Evolutionary conservation across 1,140 invertebrate genomes (phyloP).

Genomic region (Drosophila chauvacae): DNA sequence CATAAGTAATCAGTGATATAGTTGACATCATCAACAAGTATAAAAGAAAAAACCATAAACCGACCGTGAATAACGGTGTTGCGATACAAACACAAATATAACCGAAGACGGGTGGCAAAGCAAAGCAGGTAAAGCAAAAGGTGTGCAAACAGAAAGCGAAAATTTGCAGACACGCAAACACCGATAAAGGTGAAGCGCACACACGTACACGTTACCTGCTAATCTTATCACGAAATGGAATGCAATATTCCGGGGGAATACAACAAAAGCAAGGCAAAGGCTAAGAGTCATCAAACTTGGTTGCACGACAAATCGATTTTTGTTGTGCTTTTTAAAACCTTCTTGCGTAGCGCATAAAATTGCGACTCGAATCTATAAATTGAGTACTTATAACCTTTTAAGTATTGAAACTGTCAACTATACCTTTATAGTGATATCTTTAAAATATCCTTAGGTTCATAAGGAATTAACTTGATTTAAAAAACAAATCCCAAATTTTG

Average conservation of each 20-base stretch:
- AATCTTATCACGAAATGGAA: conserved; percentile 48
- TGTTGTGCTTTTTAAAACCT: not conserved
- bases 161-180: conserved; percentile 17
- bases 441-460: too few species aligned
- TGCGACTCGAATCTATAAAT: not conserved
- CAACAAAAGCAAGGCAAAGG: conserved; percentile 18
- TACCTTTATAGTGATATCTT: too few species aligned
- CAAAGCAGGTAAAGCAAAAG: conserved; percentile 26
- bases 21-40: conserved; percentile 30
- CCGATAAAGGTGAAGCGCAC: conserved; percentile 11
- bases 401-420: too few species aligned
- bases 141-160: conserved; percentile 28
- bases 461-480: too few species aligned
- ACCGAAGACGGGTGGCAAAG: conserved; percentile 12
- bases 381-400: too few species aligned
- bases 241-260: conserved; percentile 37
- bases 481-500: too few species aligned
- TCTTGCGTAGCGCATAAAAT: too few species aligned
- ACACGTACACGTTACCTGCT: conserved; percentile 32
- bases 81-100: conserved; percentile 27
- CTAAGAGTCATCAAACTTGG: conserved; percentile 22
- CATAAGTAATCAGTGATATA: not conserved
- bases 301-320: conserved; percentile 37
- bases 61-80: conserved; percentile 5
- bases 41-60: not conserved